A percentile compares a stretch with the other conserved stretches of the same genome.
These are phyloP conservation scores for Dusona sp. DNA, from an alignment of 2,888 invertebrate species.

Conservation along the genomic window DNA sequence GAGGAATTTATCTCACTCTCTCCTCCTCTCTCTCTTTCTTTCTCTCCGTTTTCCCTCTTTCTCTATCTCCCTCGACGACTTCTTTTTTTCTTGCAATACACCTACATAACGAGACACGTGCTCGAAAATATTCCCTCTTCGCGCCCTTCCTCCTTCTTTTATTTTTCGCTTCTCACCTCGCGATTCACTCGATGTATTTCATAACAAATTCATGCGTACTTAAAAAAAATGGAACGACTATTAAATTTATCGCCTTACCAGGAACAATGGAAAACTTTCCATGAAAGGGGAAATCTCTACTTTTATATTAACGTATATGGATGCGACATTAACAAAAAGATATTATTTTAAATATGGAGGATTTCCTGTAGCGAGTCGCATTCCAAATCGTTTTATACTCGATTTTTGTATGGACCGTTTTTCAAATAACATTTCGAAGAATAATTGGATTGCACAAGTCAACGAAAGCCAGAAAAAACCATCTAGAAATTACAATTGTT, in stretches of 20 bases:
- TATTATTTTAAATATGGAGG: not conserved
- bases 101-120: slow-evolving; percentile 56
- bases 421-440: not conserved
- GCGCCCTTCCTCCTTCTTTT: not conserved
- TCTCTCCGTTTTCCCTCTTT: slow-evolving; percentile 21
- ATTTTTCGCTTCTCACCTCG: slow-evolving; percentile 30
- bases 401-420: not conserved
- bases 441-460: no score
- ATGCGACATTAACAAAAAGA: not conserved
- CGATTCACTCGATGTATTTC: slow-evolving; percentile 36
- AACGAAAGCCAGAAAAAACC: no score
- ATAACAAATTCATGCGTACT: slow-evolving; percentile 21
- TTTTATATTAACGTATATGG: not conserved
- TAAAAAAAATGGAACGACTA: not conserved
- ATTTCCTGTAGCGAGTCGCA: not conserved
- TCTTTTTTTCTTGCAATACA: slow-evolving; percentile 15
- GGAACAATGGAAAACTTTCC: not conserved
- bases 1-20: slow-evolving; percentile 49
- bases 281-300: not conserved
- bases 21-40: slow-evolving; percentile 12
- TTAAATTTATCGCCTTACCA: not conserved
- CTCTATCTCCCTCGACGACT: not conserved
- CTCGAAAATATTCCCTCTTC: slow-evolving; percentile 37
- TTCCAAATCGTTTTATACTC: not conserved
- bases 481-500: no score